A percentile compares a stretch with the other conserved stretches of the same genome.
Conservation (phyloP, 2,888 invertebrate species). For the Leptopilina drosophilae region DNA sequence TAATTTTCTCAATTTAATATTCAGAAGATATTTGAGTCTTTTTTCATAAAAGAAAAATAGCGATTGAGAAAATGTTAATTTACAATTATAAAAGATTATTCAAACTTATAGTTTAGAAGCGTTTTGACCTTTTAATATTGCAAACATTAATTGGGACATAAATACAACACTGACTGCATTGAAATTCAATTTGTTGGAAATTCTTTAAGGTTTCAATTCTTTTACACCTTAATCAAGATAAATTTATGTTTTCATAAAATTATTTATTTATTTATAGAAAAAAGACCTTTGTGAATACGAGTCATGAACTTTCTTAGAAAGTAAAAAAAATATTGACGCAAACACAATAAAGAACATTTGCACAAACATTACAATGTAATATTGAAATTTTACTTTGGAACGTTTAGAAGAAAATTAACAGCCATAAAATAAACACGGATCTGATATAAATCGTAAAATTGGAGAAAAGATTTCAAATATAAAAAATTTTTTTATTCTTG, state of each 20-base stretch:
- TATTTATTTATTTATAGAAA: neutral
- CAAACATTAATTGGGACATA: neutral
- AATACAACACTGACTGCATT: constrained; percentile 4
- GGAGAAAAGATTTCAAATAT: too few species aligned
- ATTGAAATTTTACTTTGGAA: neutral
- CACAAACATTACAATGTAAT: neutral
- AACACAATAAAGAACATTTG: constrained; percentile 8
- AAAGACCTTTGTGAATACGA: neutral
- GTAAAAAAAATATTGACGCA: constrained; percentile 1
- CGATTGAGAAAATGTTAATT: constrained; percentile 1
- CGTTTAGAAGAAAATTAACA: neutral
- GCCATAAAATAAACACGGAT: neutral
- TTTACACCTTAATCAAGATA: neutral
- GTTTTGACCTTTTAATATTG: constrained; percentile 1
- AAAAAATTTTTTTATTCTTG: too few species aligned
- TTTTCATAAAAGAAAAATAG: too few species aligned
- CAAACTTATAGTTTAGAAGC: constrained; percentile 5
- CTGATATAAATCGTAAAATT: too few species aligned
- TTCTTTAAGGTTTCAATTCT: constrained; percentile 3
- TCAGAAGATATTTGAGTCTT: too few species aligned
- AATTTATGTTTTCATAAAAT: neutral
- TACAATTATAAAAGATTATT: neutral
- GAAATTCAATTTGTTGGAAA: neutral
- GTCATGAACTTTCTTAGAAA: constrained; percentile 36
- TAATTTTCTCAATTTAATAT: too few species aligned